Evolutionary conservation across 2,797 vertebrate genomes (phyloP), one percentile per base, ranked within the genome.

Genomic region (Neosalanx taihuensis): DNA sequence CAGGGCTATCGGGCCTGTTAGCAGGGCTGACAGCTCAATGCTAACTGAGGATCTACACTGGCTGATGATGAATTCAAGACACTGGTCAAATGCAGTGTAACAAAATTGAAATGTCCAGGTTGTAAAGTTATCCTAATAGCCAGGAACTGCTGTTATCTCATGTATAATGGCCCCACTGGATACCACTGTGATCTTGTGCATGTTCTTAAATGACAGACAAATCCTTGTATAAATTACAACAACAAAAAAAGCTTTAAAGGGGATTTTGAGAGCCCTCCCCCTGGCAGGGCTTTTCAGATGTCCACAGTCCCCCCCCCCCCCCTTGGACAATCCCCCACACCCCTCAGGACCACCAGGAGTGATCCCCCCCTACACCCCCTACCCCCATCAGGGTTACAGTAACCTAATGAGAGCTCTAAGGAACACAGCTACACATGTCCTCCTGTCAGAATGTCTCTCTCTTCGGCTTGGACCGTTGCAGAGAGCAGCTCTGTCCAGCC

Each of bases 341-440:
- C 83, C 84, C 17, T 56, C 51, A 46, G 84, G 95, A 95, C 94
- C 94, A 95, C 93, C 94, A 93, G 90, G 87, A 88, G 89, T 89
- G 92, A 76, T 10, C 87, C 89, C 90, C 15, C 88, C 86, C 90
- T 26, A 26, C 23, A 26, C 23, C 1, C 23, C 23, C 23, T 26
- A 26, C 92, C 93, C 93, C 90, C 91, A 92, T 77, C 80, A 76
- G 80, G 79, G 92, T 93, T 94, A 94, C 93, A 93, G 92, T 95
- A 93, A 95, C 94, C 93, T 94, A 92, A 96, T 95, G 95, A 94
- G 88, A 89, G 77, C 83, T 83, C 81, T 88, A 77, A 88, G 72
- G 75, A 76, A 76, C 75, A 62, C 37, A 65, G 68, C 53, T 82
- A 76, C 77, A 73, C 66, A 64, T 69, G 51, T 71, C 70, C 68